Evolutionary conservation across 2,797 vertebrate genomes (phyloP).

Genomic region (Enteromius paludinosus): DNA sequence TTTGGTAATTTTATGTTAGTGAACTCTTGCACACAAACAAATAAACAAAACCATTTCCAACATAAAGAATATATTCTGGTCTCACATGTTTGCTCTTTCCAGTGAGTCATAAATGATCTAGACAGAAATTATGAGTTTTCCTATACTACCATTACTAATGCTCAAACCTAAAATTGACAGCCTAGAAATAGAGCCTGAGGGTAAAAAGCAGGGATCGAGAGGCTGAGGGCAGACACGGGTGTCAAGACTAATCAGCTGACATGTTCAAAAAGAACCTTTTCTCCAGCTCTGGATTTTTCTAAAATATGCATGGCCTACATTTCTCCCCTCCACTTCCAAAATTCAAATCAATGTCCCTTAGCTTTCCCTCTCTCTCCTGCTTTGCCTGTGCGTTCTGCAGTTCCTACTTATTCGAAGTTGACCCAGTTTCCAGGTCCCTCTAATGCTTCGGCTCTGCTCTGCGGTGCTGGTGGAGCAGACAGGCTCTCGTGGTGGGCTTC

Average conservation of each 20-base stretch:
- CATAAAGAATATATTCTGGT: neutral
- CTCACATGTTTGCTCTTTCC: neutral
- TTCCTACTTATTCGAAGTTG: constrained; percentile 74
- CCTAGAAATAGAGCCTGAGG: constrained; percentile 4
- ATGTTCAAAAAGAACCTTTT: constrained; percentile 51
- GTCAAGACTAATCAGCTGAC: constrained; percentile 46
- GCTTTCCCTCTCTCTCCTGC: constrained; percentile 61
- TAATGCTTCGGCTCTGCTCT: constrained; percentile 65
- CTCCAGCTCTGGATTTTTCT: constrained; percentile 69
- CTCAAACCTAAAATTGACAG: constrained; percentile 33
- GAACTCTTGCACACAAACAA: constrained; percentile 54
- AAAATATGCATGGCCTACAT: constrained; percentile 84
- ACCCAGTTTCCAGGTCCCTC: constrained; percentile 81
- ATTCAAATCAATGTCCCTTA: constrained; percentile 68
- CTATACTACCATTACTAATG: constrained; percentile 7
- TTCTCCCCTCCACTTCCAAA: constrained; percentile 65
- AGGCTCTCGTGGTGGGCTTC: constrained; percentile 38
- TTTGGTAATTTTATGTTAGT: neutral
- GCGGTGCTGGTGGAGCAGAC: constrained; percentile 59
- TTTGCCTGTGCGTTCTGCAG: constrained; percentile 38
- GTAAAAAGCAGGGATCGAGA: constrained; percentile 2
- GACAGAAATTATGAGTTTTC: neutral
- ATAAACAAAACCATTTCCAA: constrained; percentile 9
- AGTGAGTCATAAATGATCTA: neutral
- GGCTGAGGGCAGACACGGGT: constrained; percentile 41